These are phyloP conservation scores for Heliconius hortense DNA, from an alignment of 2,888 invertebrate species.

Conservation along the genomic window DNA sequence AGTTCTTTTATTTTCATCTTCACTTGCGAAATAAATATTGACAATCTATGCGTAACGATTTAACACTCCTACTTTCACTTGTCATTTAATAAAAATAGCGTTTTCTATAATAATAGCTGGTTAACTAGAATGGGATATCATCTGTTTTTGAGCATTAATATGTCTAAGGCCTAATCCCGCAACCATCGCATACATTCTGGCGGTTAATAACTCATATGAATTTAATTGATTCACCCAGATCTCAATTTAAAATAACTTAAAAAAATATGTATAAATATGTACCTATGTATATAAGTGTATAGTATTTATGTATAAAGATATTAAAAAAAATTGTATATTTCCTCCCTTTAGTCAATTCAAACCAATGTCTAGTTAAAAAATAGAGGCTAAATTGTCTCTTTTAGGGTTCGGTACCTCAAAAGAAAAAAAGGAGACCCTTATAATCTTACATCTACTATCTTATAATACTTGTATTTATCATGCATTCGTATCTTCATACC, in stretches of 20 bases:
- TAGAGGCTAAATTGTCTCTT: not conserved
- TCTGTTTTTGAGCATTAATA: too few relatives aligned
- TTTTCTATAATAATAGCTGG: not conserved
- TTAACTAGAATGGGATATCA: not conserved
- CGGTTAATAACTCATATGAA: too few relatives aligned
- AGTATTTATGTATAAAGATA: not conserved
- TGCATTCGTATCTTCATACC: not conserved
- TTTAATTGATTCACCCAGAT: too few relatives aligned
- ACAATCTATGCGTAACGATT: not conserved
- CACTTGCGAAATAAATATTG: not conserved
- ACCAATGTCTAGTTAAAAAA: not conserved
- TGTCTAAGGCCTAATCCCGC: too few relatives aligned
- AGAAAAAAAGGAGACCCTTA: not conserved
- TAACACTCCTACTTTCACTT: not conserved
- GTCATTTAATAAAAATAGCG: not conserved
- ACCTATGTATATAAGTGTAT: not conserved
- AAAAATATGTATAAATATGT: not conserved
- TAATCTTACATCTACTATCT: too few relatives aligned
- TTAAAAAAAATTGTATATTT: constrained; percentile 5
- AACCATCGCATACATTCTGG: not conserved
- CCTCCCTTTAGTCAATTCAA: constrained; percentile 21
- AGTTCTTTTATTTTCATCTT: not conserved
- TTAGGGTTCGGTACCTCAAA: not conserved
- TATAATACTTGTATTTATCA: too few relatives aligned
- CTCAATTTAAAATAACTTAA: not conserved